Base-by-base conservation (phyloP, 2,888 invertebrate genomes). In the Apomyelois bistriatella region DNA sequence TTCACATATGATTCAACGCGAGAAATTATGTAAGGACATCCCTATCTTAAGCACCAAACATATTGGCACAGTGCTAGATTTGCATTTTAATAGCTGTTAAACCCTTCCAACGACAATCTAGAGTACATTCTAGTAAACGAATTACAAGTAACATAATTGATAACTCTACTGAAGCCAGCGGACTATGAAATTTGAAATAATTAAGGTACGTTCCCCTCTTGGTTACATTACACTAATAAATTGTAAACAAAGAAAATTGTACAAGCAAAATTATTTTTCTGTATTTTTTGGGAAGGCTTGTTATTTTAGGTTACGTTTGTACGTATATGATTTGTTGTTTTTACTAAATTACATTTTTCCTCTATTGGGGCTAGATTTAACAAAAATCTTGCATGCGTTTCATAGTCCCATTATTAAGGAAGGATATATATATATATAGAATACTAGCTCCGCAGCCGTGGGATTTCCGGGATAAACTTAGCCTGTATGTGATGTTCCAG, bases 81-180 rank as follows among this genome's bases (percentile, higher is more conserved):
- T 69, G 66, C 76, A 76, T 75, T 70, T 72, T 65, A 74, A 72
- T 68, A 10, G 16, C 22, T 15, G 35, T 43, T 52, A 35, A 48
- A 43, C 36, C 52, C 42, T 43, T 42, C 16, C 12, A 43, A 40
- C 41, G 32, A 51, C 37, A 43, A 16, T 42, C 35, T 51, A 41
- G 51, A 17, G 35, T 36, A 7, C 4, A 32, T 46, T 35, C 32
- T 16, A 46, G 35, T 46, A 46, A 35, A 46, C 48, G 22, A 49
- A 49, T 49, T 38, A 28, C 28, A 38, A 36, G 28, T 28, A n/a
- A 17, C 22, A 13, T 38, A 38, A 38, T 37, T 49, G 38, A 49
- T 49, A 28, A 49, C 12, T 38, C 41, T 13, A 28, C 38, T 40
- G 16, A 15, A 46, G n/a, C 16, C 41, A 40, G 40, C 41, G 9